A percentile compares a stretch with the other conserved stretches of the same genome.
These are phyloP conservation scores for Phoenoteleia sp. DNA, from an alignment of 2,888 invertebrate species.

Conservation along the genomic window DNA sequence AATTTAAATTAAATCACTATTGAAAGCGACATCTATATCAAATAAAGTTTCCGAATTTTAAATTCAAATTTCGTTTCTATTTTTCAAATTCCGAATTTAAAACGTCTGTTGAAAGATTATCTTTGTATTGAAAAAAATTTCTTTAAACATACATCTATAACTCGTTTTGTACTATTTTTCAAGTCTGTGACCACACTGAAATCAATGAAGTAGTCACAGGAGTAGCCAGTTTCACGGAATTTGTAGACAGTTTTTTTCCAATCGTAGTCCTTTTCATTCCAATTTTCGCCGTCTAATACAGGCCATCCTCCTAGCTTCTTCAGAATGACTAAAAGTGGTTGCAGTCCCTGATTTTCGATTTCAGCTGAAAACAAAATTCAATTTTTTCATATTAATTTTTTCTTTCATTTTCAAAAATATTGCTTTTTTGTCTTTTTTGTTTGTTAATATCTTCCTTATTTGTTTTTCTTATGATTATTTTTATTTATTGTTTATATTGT, in stretches of 20 bases:
- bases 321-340: conserved; percentile 91
- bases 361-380: conserved; percentile 89
- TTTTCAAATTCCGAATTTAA: no score
- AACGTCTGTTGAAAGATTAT: no score
- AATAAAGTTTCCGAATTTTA: no score
- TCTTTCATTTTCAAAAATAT: no score
- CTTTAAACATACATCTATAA: conserved; percentile 94
- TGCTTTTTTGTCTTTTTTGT: no score
- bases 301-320: conserved; percentile 97
- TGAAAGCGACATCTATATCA: no score
- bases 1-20: no score
- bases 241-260: conserved; percentile 95
- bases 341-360: conserved; percentile 93
- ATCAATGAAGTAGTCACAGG: conserved; percentile 96
- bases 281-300: conserved; percentile 92
- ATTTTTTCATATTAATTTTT: not conserved
- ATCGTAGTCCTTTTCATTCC: conserved; percentile 91
- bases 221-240: conserved; percentile 93
- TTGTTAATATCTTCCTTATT: no score
- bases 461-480: no score
- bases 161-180: conserved; percentile 94
- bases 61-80: no score
- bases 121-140: no score
- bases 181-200: conserved; percentile 96
- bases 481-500: no score